phyloP scores from a whole-genome alignment of 92 coral and sea anemone genomes.

The Epizoanthus fatuus region DNA sequence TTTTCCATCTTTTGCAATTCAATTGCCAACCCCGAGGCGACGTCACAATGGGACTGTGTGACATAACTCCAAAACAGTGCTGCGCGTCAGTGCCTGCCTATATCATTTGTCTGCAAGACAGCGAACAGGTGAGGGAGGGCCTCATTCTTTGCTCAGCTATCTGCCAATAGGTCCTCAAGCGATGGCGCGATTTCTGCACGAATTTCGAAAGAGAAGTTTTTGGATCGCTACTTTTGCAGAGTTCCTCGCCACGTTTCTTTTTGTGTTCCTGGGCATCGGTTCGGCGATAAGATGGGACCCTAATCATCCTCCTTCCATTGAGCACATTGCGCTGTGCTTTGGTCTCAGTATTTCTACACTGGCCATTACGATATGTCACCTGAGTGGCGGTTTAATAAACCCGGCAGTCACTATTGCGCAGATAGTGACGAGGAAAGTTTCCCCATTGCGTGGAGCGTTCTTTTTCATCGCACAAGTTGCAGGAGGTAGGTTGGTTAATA shows the following conservation, averaged over 20 bases:
- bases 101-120: no score
- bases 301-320: slow-evolving; percentile 81
- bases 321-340: slow-evolving; percentile 83
- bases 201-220: slow-evolving; percentile 48
- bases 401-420: slow-evolving; percentile 95
- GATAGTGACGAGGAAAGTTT: slow-evolving; percentile 80
- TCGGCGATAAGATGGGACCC: slow-evolving; percentile 86
- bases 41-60: no score
- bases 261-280: slow-evolving; percentile 92
- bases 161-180: not conserved
- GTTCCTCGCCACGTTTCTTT: slow-evolving; percentile 85
- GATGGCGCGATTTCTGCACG: slow-evolving; percentile 14
- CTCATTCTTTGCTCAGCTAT: no score
- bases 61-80: no score
- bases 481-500: slow-evolving; percentile 81
- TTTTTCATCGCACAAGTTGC: slow-evolving; percentile 82
- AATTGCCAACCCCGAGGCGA: no score
- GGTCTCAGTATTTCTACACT: slow-evolving; percentile 92
- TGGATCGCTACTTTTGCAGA: slow-evolving; percentile 91
- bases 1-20: no score
- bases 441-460: slow-evolving; percentile 75
- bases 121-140: no score
- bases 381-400: slow-evolving; percentile 94
- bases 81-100: no score
- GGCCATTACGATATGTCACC: slow-evolving; percentile 86